Conservation (phyloP, 1,140 invertebrate genomes). For the Antheraea mylitta region DNA sequence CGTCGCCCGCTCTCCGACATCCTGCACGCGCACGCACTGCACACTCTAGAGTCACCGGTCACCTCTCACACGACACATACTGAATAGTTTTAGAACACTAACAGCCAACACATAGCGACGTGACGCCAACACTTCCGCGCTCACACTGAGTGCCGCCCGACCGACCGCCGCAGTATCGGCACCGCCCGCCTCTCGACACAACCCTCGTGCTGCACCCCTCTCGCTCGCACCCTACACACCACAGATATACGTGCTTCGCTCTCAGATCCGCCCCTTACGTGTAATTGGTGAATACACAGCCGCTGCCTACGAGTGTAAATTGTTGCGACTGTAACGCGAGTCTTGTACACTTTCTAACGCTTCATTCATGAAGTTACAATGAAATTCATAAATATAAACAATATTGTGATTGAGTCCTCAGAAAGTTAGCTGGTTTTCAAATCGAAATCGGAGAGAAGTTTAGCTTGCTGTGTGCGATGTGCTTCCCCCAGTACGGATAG, state of each 20-base stretch:
- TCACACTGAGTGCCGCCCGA: not conserved
- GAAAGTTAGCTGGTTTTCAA: not conserved
- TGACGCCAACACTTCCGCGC: not conserved
- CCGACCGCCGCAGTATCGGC: not conserved
- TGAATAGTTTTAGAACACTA: not conserved
- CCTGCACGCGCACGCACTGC: not conserved
- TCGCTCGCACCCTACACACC: not conserved
- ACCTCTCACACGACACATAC: not conserved
- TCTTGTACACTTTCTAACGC: not conserved
- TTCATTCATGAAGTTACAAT: not conserved
- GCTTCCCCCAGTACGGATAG: too few relatives aligned
- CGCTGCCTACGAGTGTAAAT: not conserved
- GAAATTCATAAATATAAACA: not conserved
- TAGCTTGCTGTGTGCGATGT: too few relatives aligned
- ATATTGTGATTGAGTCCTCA: not conserved
- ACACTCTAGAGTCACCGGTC: not conserved
- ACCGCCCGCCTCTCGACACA: not conserved
- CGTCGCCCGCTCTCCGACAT: conserved; percentile 54
- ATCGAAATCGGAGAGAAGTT: too few relatives aligned
- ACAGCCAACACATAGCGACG: not conserved
- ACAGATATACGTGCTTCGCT: not conserved
- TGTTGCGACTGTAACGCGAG: not conserved
- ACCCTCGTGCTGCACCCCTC: not conserved
- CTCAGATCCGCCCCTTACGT: not conserved
- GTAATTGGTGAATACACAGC: not conserved